Conservation (phyloP, 2,888 invertebrate species). For the Sisyra terminalis region DNA sequence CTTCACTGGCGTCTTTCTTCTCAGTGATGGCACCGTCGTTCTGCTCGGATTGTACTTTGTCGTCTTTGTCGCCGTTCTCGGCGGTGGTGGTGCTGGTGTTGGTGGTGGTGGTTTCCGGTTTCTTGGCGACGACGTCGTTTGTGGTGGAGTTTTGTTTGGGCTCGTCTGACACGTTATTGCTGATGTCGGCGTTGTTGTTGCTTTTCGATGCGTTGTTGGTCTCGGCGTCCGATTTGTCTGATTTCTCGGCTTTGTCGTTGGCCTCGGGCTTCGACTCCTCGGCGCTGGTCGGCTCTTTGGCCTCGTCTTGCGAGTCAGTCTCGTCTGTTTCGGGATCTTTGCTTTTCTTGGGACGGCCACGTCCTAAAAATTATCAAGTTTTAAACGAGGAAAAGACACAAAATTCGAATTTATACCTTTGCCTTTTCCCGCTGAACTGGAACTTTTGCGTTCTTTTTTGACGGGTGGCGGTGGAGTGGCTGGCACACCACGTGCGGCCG, state of each 20-base stretch:
- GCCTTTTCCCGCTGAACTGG: slow-evolving; percentile 18
- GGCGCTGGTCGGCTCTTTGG: slow-evolving; percentile 20
- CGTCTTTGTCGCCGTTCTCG: slow-evolving; percentile 25
- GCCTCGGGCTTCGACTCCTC: slow-evolving; percentile 12
- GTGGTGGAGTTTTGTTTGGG: slow-evolving; percentile 10
- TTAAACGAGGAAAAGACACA: too few species aligned
- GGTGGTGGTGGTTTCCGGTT: slow-evolving; percentile 18
- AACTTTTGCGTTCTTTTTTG: slow-evolving; percentile 28
- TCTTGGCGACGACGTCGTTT: slow-evolving; percentile 14
- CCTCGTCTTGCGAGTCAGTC: slow-evolving; percentile 22
- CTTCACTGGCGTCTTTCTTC: neutral
- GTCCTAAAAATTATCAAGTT: slow-evolving; percentile 15
- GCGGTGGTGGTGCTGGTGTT: slow-evolving; percentile 22
- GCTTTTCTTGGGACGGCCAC: slow-evolving; percentile 23
- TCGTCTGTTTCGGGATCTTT: slow-evolving; percentile 18
- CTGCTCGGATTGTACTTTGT: neutral
- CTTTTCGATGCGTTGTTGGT: slow-evolving; percentile 13
- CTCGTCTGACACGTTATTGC: slow-evolving; percentile 7
- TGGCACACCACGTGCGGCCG: slow-evolving; percentile 33
- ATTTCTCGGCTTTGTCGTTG: slow-evolving; percentile 9
- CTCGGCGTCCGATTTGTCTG: slow-evolving; percentile 11
- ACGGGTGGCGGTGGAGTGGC: slow-evolving; percentile 36
- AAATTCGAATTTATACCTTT: slow-evolving; percentile 18
- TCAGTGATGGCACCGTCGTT: neutral
- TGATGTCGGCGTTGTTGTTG: slow-evolving; percentile 22